These are phyloP conservation scores for Platysternon megacephalum DNA, from an alignment of 2,113 vertebrate species.

Conservation along the genomic window DNA sequence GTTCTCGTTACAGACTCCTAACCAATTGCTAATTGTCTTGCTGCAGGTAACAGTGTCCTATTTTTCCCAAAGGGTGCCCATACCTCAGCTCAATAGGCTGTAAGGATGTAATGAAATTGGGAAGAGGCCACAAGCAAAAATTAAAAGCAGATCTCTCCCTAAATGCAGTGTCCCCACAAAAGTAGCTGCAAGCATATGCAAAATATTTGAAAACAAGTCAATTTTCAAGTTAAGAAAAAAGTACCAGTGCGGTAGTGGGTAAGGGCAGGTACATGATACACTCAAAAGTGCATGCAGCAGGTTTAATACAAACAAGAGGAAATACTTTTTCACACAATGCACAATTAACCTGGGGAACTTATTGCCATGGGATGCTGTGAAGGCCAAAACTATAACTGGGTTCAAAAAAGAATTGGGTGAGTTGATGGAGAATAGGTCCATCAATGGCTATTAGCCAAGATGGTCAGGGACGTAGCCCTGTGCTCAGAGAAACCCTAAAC, in stretches of 20 bases:
- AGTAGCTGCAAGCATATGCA: neutral
- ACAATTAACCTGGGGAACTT: neutral
- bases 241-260: too few relatives aligned
- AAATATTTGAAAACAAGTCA: neutral
- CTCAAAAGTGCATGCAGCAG: too few relatives aligned
- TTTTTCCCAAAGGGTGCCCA: neutral
- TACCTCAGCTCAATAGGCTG: neutral
- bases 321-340: neutral
- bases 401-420: neutral
- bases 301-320: neutral
- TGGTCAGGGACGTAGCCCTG: neutral
- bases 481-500: neutral
- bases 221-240: neutral
- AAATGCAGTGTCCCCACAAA: neutral
- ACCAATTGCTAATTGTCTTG: neutral
- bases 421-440: neutral
- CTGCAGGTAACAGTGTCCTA: neutral
- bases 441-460: neutral
- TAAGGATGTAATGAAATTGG: neutral
- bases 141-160: neutral
- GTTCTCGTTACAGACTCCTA: neutral
- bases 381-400: neutral
- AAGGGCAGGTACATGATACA: too few relatives aligned
- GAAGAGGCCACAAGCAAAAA: neutral
- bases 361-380: neutral